Base-by-base conservation (phyloP, 2,888 invertebrate genomes). In the Melieria omissa region DNA sequence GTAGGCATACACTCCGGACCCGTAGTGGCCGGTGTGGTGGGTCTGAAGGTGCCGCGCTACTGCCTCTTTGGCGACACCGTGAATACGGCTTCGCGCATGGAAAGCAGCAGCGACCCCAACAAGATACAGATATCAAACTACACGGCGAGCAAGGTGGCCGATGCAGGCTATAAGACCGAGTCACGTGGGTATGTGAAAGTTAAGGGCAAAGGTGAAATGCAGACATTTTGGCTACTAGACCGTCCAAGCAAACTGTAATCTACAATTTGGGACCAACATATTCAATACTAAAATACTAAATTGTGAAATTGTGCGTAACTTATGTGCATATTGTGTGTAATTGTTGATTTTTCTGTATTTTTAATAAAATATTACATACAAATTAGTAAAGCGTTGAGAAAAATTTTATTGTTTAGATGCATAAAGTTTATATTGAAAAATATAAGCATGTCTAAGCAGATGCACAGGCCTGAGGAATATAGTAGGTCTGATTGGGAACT, bases 41-140 rank as follows among this genome's bases (percentile, higher is more conserved):
- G 96, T 0, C 88, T 93, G 54, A 93, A 95, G 81, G 78, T 78
- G 7, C 95, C 95, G 0, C 90, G 95, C 0, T 96, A 95, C 86
- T 96, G 96, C 80, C 91, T 97, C 63, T 96, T 96, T 75, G 96
- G 96, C 0, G 96, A 96, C 84, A 94, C 96, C 0, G 95, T 97
- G 16, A 97, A 97, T 84, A 96, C 95, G 0, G 96, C 96, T 2
- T 95, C 96, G 4, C 90, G 96, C 72, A 96, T 96, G 95, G 96
- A 96, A 84, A 90, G 90, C 16, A 88, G 89, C 65, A 84, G 87
- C 49, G 84, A 93, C 89, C 89, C 92, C 0, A 92, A 92, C 71
- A 90, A 89, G 83, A 90, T 96, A 16, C 95, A 96, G 80, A 90
- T 96, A 77, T 95, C 96, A 0, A 89, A 91, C 12, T 88, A 89